phyloP scores from a whole-genome alignment of 2,113 vertebrate species.

The Desmodus rotundus region DNA sequence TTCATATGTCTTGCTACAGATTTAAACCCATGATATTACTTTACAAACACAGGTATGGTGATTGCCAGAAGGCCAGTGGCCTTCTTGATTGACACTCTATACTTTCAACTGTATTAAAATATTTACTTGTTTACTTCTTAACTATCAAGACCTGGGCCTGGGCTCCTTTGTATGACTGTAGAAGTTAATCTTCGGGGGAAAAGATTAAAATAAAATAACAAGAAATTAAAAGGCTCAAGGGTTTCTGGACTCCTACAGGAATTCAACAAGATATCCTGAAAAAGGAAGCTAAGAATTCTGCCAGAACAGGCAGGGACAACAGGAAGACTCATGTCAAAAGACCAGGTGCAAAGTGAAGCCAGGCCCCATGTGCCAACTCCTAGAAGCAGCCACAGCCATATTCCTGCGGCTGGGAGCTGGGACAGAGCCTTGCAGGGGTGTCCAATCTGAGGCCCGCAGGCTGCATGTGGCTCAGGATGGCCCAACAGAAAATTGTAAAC shows the following conservation, averaged over 20 bases:
- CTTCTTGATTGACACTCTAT: neutral
- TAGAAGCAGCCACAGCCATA: neutral
- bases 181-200: neutral
- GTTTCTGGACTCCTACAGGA: neutral
- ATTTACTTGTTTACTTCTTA: neutral
- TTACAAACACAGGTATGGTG: neutral
- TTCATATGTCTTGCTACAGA: neutral
- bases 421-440: neutral
- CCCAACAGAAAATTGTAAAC: too few species aligned
- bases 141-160: neutral
- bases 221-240: neutral
- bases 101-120: neutral
- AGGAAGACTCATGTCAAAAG: neutral
- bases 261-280: neutral
- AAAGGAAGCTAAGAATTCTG: neutral
- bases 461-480: too few species aligned
- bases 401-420: neutral
- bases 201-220: neutral
- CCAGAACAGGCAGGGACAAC: neutral
- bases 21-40: neutral
- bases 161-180: neutral
- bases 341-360: accelerated
- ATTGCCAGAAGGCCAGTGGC: too few species aligned
- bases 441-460: too few species aligned
- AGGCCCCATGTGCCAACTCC: neutral